Percentiles rank a stretch among this genome's conserved stretches.
Evolutionary conservation across 1,140 invertebrate species (phyloP).

Genomic region (Olivierus martensii): DNA sequence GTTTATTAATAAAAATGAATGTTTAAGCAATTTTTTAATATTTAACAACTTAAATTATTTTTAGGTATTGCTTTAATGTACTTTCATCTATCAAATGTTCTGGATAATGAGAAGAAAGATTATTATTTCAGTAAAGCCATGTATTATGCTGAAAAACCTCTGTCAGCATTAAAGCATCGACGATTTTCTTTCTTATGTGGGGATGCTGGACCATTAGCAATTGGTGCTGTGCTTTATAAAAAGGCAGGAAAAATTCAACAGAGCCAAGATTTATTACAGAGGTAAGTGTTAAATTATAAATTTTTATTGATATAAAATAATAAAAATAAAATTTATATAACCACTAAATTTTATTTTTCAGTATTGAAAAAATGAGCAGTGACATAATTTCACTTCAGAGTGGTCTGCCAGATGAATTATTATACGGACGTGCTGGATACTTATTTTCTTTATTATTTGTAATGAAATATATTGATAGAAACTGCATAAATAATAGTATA

Average conservation of each 20-base stretch:
- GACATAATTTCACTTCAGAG: slow-evolving; percentile 1
- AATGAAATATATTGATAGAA: slow-evolving; percentile 40
- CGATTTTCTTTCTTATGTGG: slow-evolving; percentile 59
- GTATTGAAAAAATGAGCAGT: slow-evolving; percentile 22
- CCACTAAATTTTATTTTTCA: slow-evolving; percentile 12
- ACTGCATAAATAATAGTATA: no score
- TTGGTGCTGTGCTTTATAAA: slow-evolving; percentile 48
- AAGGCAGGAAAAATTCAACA: slow-evolving; percentile 22
- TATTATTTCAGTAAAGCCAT: slow-evolving; percentile 32
- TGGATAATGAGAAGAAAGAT: slow-evolving; percentile 17
- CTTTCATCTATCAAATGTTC: slow-evolving; percentile 33
- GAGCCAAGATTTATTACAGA: slow-evolving; percentile 24
- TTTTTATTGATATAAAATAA: not conserved
- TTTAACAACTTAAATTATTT: slow-evolving; percentile 2
- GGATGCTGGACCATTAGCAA: slow-evolving; percentile 54
- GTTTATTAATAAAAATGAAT: no score
- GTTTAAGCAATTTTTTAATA: no score
- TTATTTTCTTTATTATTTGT: slow-evolving; percentile 60
- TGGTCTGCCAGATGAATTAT: slow-evolving; percentile 57
- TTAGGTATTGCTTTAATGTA: slow-evolving; percentile 39
- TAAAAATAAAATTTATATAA: not conserved
- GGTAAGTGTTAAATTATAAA: slow-evolving; percentile 18
- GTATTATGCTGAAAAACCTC: slow-evolving; percentile 31
- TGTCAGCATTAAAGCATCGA: slow-evolving; percentile 33
- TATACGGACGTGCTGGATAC: slow-evolving; percentile 74